Percentiles rank a stretch among this genome's conserved stretches.
Evolutionary conservation across 2,797 vertebrate species (phyloP).

Genomic region (Loris lydekkerianus): DNA sequence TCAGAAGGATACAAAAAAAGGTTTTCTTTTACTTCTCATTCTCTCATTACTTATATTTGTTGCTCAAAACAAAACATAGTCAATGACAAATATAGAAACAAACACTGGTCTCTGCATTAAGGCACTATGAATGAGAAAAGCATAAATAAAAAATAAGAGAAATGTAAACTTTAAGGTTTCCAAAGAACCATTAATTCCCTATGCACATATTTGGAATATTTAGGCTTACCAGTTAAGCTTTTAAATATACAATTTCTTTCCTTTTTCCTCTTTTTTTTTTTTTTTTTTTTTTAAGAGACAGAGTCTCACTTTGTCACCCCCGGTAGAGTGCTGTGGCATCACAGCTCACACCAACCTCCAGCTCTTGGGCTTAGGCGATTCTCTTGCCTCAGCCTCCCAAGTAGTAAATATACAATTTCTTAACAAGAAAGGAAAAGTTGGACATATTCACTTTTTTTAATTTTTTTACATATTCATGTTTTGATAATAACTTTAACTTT

Average conservation of each 20-base stretch:
- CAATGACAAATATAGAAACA: constrained; percentile 67
- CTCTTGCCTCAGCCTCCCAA: no score
- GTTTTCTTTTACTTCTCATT: constrained; percentile 43
- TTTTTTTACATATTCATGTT: constrained; percentile 12
- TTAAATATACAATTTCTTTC: constrained; percentile 69
- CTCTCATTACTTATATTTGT: constrained; percentile 24
- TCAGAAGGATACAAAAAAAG: constrained; percentile 3
- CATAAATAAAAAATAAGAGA: constrained; percentile 27
- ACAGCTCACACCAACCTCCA: no score
- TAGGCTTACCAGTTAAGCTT: constrained; percentile 61
- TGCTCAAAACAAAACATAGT: constrained; percentile 62
- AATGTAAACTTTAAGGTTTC: constrained; percentile 57
- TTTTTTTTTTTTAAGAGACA: no score
- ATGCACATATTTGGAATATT: constrained; percentile 30
- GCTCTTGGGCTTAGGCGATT: no score
- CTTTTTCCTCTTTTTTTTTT: no score
- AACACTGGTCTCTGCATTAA: neutral
- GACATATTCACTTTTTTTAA: neutral
- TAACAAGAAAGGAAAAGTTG: constrained; percentile 41
- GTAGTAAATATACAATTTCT: constrained; percentile 62
- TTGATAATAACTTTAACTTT: constrained; percentile 64
- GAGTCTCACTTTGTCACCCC: no score
- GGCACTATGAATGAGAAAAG: neutral
- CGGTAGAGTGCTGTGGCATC: no score
- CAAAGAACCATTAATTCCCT: constrained; percentile 62